Base-by-base conservation (phyloP, 92 coral and sea anemone species). In the Diadumene lineata region DNA sequence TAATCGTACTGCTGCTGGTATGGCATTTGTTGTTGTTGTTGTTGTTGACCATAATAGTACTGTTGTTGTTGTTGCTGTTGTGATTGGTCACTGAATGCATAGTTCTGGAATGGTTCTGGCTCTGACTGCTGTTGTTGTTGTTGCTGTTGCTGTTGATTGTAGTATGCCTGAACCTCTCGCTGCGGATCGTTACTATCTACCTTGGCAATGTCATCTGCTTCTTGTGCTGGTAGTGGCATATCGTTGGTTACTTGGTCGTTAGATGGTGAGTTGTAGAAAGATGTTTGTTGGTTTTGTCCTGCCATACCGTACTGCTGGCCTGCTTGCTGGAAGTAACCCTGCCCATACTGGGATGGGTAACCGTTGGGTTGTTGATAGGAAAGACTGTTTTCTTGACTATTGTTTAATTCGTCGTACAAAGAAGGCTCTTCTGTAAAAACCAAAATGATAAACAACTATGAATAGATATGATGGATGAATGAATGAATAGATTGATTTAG, bases 351-450 rank as follows among this genome's bases (percentile, higher is more conserved):
- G 27, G 56, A 55, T 28, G 51, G 75, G 50, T 70, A 70, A 1
- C 15, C 68, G 21, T 62, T 62, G 29, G 29, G 68, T 62, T 28
- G 68, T 15, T 62, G 68, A n/a, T 23, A 62, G 75, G 75, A 58
- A 17, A 53, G 64, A n/a, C 50, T 50, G 4, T 25, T 19, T 11
- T 10, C 75, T 58, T 70, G 75, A 9, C 75, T 64, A 8, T 66
- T 66, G 56, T 29, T 58, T 13, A 50, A 25, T 60, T 70, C 46
- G 50, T 70, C 46, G 50, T 8, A 70, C 64, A 53, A 29, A 15
- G 75, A 51, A 17, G 55, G 75, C 30, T 70, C 51, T 18, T 62
- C 43, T 28, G 25, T 43, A 28, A 38, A 13, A 6, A n/a, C n/a
- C n/a, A n/a, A n/a, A n/a, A n/a, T n/a, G n/a, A n/a, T n/a, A n/a